These are phyloP conservation scores for Polylopha cassiicola DNA, from an alignment of 2,888 invertebrate genomes.

Conservation along the genomic window DNA sequence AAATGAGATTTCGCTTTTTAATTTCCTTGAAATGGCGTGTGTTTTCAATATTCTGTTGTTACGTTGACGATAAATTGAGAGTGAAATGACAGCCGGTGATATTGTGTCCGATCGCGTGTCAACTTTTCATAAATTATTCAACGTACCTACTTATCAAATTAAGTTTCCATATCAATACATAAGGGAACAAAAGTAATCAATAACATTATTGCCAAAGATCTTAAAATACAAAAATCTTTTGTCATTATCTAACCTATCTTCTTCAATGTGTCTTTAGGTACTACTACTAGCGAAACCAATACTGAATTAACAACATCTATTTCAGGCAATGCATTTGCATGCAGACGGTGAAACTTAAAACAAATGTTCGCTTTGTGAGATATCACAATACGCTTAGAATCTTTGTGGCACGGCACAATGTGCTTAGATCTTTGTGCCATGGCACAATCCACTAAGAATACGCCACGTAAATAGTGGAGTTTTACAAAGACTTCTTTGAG, in stretches of 20 bases:
- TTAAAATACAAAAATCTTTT: no score
- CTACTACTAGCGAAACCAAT: no score
- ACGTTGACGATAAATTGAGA: conserved; percentile 12
- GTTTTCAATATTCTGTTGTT: conserved; percentile 19
- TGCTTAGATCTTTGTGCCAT: no score
- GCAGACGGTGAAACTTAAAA: conserved; percentile 10
- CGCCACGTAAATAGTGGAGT: no score
- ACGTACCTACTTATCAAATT: not conserved
- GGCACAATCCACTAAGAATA: no score
- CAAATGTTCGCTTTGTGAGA: conserved; percentile 15
- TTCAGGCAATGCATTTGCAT: conserved; percentile 15
- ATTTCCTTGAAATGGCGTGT: conserved; percentile 26
- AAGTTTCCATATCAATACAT: no score
- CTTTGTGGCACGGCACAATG: conserved; percentile 12
- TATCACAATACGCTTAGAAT: conserved; percentile 13
- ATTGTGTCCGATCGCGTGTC: not conserved
- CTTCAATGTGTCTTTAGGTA: no score
- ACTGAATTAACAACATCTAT: conserved; percentile 19
- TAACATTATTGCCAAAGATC: no score
- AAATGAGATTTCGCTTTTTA: conserved; percentile 30
- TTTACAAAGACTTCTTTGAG: conserved; percentile 11
- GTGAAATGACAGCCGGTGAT: conserved; percentile 14
- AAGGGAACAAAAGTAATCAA: no score
- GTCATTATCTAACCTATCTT: no score
- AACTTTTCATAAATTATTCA: conserved; percentile 11